A percentile compares a stretch with the other conserved stretches of the same genome.
Conservation (phyloP, 2,888 invertebrate genomes). For the Sinohyriopsis cumingii region DNA sequence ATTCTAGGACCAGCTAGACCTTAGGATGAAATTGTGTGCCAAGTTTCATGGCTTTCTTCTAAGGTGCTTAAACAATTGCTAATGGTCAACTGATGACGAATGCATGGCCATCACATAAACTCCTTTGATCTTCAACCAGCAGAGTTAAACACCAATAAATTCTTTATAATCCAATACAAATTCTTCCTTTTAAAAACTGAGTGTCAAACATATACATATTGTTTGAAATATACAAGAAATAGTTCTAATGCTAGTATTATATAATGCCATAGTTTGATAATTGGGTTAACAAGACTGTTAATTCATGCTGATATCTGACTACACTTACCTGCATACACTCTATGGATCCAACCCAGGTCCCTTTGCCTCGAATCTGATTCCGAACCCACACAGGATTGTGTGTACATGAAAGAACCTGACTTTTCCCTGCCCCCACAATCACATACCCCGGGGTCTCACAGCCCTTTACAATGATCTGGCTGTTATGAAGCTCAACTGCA, state of each 20-base stretch:
- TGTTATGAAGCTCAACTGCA: slow-evolving; percentile 88
- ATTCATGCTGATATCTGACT: not conserved
- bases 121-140: too few relatives aligned
- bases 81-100: too few relatives aligned
- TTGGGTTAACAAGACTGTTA: not conserved
- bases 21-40: too few relatives aligned
- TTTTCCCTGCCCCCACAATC: slow-evolving; percentile 95
- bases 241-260: not conserved
- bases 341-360: slow-evolving; percentile 94
- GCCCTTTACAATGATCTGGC: slow-evolving; percentile 91
- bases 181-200: too few relatives aligned
- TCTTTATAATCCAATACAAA: too few relatives aligned
- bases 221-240: not conserved
- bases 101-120: too few relatives aligned
- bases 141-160: too few relatives aligned
- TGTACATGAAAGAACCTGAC: slow-evolving; percentile 91
- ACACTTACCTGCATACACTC: slow-evolving; percentile 90
- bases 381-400: slow-evolving; percentile 93
- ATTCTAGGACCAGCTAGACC: too few relatives aligned
- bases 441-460: slow-evolving; percentile 98
- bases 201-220: too few relatives aligned
- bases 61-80: too few relatives aligned
- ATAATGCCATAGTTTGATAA: not conserved
- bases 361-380: slow-evolving; percentile 90
- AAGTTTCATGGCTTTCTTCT: too few relatives aligned